phyloP scores from a whole-genome alignment of 1,140 invertebrate genomes.

The Ostrea edulis region DNA sequence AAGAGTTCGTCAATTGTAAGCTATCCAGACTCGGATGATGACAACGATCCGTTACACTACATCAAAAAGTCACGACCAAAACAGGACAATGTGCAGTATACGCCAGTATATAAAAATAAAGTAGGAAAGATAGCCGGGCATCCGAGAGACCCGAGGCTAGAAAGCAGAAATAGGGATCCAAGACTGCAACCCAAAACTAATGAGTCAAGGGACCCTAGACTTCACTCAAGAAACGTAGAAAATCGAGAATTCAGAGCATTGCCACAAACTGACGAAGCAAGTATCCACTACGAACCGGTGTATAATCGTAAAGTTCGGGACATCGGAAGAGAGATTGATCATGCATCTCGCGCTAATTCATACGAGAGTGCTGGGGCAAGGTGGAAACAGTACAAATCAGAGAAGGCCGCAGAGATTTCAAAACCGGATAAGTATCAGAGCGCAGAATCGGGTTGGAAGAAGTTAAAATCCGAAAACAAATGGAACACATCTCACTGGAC shows the following conservation, averaged over 20 bases:
- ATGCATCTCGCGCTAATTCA: not conserved
- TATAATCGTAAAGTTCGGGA: not conserved
- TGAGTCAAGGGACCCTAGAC: not conserved
- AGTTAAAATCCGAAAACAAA: slow-evolving; percentile 43
- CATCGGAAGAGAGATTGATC: not conserved
- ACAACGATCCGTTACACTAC: not conserved
- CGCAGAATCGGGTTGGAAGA: slow-evolving; percentile 38
- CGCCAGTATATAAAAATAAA: not conserved
- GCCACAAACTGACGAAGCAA: not conserved
- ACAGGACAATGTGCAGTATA: not conserved
- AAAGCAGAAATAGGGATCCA: not conserved
- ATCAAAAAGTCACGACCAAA: slow-evolving; percentile 7
- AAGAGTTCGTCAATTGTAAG: slow-evolving; percentile 25
- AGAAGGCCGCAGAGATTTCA: slow-evolving; percentile 31
- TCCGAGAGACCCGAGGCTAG: not conserved
- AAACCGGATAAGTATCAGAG: slow-evolving; percentile 27
- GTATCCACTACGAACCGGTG: not conserved
- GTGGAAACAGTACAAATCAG: slow-evolving; percentile 39
- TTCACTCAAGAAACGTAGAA: not conserved
- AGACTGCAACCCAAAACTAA: not conserved
- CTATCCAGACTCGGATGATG: slow-evolving; percentile 38
- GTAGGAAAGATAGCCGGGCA: not conserved
- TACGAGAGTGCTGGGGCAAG: slow-evolving; percentile 33
- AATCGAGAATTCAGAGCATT: not conserved
- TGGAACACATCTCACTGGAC: slow-evolving; percentile 37